These are phyloP conservation scores for Lindbergichthys nudifrons DNA, from an alignment of 2,797 vertebrate genomes.

Conservation along the genomic window DNA sequence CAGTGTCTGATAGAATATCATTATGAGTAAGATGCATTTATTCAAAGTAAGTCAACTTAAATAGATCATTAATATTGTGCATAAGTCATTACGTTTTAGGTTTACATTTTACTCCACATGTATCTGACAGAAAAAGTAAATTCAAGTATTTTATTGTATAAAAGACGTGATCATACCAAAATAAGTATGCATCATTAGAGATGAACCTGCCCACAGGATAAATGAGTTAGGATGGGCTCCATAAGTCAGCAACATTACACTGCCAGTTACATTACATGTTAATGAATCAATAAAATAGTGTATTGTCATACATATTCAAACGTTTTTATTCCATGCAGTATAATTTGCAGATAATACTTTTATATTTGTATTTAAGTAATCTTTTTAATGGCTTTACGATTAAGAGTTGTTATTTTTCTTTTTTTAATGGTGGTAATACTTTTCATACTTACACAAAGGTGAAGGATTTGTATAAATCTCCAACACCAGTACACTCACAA, in stretches of 20 bases:
- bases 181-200: not conserved
- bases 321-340: too few species aligned
- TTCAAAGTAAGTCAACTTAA: too few species aligned
- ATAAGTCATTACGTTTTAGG: too few species aligned
- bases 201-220: not conserved
- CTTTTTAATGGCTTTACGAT: not conserved
- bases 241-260: not conserved
- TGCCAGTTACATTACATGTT: not conserved
- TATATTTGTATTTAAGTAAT: not conserved
- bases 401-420: too few species aligned
- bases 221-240: not conserved
- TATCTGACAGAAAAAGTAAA: not conserved
- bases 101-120: too few species aligned
- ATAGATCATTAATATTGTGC: too few species aligned
- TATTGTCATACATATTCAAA: not conserved
- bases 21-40: too few species aligned
- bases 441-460: not conserved
- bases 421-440: not conserved
- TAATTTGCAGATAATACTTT: too few species aligned
- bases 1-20: too few species aligned
- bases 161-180: not conserved
- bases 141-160: not conserved
- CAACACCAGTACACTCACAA: not conserved
- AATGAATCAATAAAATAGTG: not conserved
- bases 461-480: not conserved